A percentile compares a stretch with the other conserved stretches of the same genome.
phyloP scores from a whole-genome alignment of 2,797 vertebrate genomes.

The Odontamblyopus rebecca region DNA sequence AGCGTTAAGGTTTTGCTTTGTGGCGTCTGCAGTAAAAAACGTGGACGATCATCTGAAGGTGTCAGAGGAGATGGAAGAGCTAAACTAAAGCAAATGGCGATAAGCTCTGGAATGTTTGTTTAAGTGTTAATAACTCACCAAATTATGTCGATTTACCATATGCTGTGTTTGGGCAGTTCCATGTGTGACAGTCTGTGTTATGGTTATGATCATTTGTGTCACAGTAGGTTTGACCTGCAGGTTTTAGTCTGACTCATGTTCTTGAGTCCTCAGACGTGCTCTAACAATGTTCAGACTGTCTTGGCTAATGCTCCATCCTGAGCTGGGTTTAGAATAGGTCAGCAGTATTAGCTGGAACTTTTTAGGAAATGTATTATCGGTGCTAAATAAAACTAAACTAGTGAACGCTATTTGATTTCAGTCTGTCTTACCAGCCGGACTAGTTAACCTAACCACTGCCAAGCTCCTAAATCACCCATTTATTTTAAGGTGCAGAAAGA shows the following conservation, averaged over 20 bases:
- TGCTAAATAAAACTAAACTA: too few species aligned
- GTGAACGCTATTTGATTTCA: too few species aligned
- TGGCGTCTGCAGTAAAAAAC: too few species aligned
- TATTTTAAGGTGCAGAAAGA: too few species aligned
- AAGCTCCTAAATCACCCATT: too few species aligned
- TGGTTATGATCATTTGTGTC: neutral
- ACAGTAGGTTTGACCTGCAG: neutral
- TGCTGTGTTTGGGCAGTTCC: neutral
- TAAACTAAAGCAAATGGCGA: conserved; percentile 48
- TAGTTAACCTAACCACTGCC: too few species aligned
- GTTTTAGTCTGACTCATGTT: conserved; percentile 20
- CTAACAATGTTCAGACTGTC: conserved; percentile 25
- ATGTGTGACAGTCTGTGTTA: neutral
- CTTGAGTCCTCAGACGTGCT: conserved; percentile 17
- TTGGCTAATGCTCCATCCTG: conserved; percentile 10
- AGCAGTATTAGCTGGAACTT: neutral
- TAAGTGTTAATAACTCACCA: conserved; percentile 70
- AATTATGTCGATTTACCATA: conserved; percentile 26
- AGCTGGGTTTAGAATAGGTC: neutral
- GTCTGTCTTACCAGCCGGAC: too few species aligned
- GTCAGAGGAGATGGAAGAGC: conserved; percentile 22
- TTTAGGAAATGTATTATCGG: neutral
- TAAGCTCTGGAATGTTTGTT: conserved; percentile 76
- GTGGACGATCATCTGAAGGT: neutral
- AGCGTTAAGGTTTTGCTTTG: too few species aligned